phyloP scores from a whole-genome alignment of 2,797 vertebrate species.

The Garrulus glandarius region DNA sequence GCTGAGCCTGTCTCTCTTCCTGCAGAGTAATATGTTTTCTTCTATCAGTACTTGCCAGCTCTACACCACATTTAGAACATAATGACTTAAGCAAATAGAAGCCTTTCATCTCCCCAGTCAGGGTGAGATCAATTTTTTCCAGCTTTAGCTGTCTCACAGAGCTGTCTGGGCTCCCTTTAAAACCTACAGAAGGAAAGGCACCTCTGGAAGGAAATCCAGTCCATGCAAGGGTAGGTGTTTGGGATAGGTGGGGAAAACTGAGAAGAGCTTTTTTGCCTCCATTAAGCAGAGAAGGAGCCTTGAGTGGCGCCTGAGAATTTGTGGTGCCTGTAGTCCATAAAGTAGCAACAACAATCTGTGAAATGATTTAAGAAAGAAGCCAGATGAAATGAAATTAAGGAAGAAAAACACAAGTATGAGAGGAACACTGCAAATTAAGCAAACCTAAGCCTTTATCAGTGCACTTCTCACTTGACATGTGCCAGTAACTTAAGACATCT shows the following conservation, averaged over 20 bases:
- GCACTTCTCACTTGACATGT: background rate
- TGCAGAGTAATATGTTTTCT: background rate
- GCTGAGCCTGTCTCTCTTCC: background rate
- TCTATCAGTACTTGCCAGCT: slow-evolving; percentile 12
- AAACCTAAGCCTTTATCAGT: background rate
- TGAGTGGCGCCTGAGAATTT: background rate
- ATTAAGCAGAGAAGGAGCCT: background rate
- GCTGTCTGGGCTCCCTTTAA: background rate
- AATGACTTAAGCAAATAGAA: background rate
- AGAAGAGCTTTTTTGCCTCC: background rate
- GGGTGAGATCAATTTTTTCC: slow-evolving; percentile 30
- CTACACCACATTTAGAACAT: slow-evolving; percentile 34
- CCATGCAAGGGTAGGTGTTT: background rate
- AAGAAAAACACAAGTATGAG: background rate
- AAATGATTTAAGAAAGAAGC: background rate
- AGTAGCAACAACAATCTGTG: background rate
- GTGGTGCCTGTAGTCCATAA: background rate
- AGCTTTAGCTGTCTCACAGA: background rate
- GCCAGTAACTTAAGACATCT: background rate
- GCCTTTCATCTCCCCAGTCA: slow-evolving; percentile 20
- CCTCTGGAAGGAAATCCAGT: background rate
- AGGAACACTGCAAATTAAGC: background rate
- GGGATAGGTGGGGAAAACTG: background rate
- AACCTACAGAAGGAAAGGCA: background rate
- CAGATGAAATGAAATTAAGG: background rate